phyloP scores from a whole-genome alignment of 2,797 vertebrate species.

The Huso huso region DNA sequence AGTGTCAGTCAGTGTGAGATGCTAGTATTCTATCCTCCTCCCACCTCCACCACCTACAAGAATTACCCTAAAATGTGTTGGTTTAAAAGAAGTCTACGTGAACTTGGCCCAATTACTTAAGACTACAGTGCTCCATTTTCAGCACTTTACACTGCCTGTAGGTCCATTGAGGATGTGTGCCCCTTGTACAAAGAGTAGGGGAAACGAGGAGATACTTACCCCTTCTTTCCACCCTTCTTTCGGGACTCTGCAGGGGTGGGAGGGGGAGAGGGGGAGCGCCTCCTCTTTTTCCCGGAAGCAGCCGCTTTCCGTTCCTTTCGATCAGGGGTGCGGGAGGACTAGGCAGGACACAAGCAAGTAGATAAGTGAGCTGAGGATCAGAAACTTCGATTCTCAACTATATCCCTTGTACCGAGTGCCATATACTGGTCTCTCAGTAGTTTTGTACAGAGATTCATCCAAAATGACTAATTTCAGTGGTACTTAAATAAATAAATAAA shows the following conservation, averaged over 20 bases:
- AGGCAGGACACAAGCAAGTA: conserved; percentile 47
- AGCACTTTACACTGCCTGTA: background rate
- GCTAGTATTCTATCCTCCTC: background rate
- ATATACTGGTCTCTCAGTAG: too few species aligned
- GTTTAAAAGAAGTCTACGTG: too few species aligned
- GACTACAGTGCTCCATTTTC: background rate
- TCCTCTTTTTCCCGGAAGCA: conserved; percentile 80
- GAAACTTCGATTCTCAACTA: too few species aligned
- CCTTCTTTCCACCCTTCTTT: conserved; percentile 91
- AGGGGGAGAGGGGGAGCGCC: conserved; percentile 91
- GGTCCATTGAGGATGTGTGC: background rate
- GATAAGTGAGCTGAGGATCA: too few species aligned
- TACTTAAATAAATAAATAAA: too few species aligned
- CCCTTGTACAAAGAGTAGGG: background rate
- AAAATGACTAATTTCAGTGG: too few species aligned
- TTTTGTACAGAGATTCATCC: too few species aligned
- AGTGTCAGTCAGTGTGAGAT: background rate
- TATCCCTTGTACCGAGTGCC: too few species aligned
- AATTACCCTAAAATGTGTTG: too few species aligned
- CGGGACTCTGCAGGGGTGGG: conserved; percentile 80
- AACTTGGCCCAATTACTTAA: too few species aligned
- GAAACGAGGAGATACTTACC: conserved; percentile 52
- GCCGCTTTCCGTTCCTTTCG: conserved; percentile 91
- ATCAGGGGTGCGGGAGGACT: conserved; percentile 93
- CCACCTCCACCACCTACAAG: background rate